phyloP scores from a whole-genome alignment of 2,797 vertebrate genomes.

The Pantherophis vulpinus region DNA sequence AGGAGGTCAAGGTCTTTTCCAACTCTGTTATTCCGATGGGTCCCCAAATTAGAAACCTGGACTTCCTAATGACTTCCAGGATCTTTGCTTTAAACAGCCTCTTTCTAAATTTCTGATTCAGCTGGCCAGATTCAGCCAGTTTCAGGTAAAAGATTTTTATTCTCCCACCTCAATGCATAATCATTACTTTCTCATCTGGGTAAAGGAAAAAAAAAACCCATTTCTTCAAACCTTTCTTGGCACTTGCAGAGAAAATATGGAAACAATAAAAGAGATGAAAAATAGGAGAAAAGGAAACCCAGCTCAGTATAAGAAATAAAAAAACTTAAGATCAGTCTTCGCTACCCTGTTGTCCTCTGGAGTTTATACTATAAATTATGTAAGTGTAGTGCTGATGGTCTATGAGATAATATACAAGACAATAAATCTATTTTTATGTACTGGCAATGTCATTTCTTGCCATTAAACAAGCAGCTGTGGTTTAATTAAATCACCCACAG shows the following conservation, averaged over 20 bases:
- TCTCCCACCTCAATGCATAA: not conserved
- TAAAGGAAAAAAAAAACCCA: not conserved
- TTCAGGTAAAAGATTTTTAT: not conserved
- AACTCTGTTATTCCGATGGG: not conserved
- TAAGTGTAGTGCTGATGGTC: constrained; percentile 3
- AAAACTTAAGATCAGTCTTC: not conserved
- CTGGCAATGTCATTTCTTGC: not conserved
- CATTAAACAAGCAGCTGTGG: not conserved
- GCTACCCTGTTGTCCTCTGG: not conserved
- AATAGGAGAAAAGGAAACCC: not conserved
- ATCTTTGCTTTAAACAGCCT: not conserved
- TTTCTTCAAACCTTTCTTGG: not conserved
- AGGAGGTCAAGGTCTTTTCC: not conserved
- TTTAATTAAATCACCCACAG: constrained; percentile 12
- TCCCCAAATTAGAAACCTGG: not conserved
- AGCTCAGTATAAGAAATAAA: not conserved
- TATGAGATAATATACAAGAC: not conserved
- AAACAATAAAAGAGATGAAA: not conserved
- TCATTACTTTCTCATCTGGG: not conserved
- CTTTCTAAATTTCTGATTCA: not conserved
- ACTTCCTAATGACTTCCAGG: not conserved
- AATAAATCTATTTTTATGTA: not conserved
- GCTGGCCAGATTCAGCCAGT: not conserved
- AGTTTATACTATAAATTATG: not conserved
- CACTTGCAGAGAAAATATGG: not conserved